Evolutionary conservation across 2,113 vertebrate species (phyloP), one percentile per base, ranked within the genome.

Genomic region (Nestor notabilis): DNA sequence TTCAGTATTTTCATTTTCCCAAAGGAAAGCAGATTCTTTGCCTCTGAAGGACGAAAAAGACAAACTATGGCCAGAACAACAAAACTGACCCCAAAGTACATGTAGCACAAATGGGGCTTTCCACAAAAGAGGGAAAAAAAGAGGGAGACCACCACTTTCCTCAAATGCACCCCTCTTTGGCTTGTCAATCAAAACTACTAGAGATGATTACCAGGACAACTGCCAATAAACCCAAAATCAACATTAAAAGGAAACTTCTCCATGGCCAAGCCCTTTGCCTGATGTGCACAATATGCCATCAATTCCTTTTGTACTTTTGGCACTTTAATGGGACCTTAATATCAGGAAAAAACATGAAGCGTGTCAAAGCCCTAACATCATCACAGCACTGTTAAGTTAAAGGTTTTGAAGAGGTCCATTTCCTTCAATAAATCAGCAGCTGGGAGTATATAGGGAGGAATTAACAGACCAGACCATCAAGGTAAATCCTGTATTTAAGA

Each of bases 41-140:
- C 41, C 60, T 70, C 16, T 18, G n/a, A 85, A 74, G n/a, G 24
- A 50, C 41, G 13, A 76, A 65, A 85, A 65, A 8, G 13, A 50
- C 5, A 2, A 82, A 56, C 35, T 37, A 29, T 13, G 39, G 29
- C 50, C 31, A 44, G 14, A 87, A 41, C 17, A 61, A 23, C 17
- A 64, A 33, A 88, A 80, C 10, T 35, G 25, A 69, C 20, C 27
- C 9, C 60, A 63, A 56, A 87, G 60, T 7, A 65, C 49, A 64
- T 0, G 2, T 0, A 29, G 6, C 27, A 43, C 4, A 2, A 4
- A 28, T 8, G 5, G 12, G 6, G 5, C 0, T n/a, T n/a, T n/a
- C n/a, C n/a, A n/a, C n/a, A n/a, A 5, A 3, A 1, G 1, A 9
- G 8, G 10, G 4, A 1, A 0, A 2, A 11, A 3, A 46, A 7